These are phyloP conservation scores for Pristionchus maxplancki DNA, from an alignment of 2,888 invertebrate species.

Conservation along the genomic window DNA sequence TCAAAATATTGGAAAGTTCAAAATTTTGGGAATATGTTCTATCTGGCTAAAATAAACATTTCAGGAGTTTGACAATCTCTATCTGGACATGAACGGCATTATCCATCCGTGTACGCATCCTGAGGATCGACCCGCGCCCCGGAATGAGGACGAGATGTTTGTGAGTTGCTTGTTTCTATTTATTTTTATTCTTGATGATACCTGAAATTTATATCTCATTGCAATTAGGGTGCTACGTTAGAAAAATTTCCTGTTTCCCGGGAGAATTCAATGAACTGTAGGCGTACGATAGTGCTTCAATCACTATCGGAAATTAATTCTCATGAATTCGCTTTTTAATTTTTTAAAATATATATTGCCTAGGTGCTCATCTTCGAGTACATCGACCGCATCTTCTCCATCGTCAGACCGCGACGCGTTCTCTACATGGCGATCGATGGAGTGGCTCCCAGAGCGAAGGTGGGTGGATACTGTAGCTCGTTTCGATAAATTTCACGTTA, in stretches of 20 bases:
- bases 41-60: too few relatives aligned
- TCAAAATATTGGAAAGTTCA: too few relatives aligned
- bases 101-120: constrained; percentile 99
- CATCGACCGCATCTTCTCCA: constrained; percentile 92
- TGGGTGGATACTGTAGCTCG: constrained; percentile 14
- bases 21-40: too few relatives aligned
- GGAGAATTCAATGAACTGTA: too few relatives aligned
- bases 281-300: too few relatives aligned
- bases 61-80: constrained; percentile 95
- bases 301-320: too few relatives aligned
- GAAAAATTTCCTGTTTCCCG: too few relatives aligned
- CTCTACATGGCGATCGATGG: constrained; percentile 99
- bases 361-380: constrained; percentile 94
- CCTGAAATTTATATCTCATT: too few relatives aligned
- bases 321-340: too few relatives aligned
- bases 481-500: too few relatives aligned
- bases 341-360: too few relatives aligned
- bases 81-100: constrained; percentile 99
- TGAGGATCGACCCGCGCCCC: constrained; percentile 95
- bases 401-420: constrained; percentile 82
- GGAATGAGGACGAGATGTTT: constrained; percentile 99
- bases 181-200: background rate
- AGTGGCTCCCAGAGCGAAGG: constrained; percentile 90
- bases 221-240: too few relatives aligned
- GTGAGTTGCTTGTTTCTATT: constrained; percentile 73